A percentile compares a stretch with the other conserved stretches of the same genome.
phyloP scores from a whole-genome alignment of 92 coral and sea anemone species.

The Paramuricea clavata region DNA sequence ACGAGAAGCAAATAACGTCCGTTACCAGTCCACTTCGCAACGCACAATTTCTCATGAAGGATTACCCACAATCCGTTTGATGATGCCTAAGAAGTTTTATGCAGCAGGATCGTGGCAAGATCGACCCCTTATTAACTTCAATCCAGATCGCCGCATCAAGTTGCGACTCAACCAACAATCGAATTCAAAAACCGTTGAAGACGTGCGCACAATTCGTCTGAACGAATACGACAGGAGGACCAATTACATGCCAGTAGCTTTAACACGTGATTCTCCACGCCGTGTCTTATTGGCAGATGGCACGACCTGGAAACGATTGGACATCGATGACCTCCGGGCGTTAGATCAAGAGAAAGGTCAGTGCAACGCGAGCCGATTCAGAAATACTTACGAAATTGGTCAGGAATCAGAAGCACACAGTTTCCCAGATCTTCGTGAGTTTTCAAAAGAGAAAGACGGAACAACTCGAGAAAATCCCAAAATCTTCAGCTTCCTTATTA shows the following conservation, averaged over 20 bases:
- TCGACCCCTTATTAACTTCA: slow-evolving; percentile 36
- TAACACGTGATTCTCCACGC: slow-evolving; percentile 47
- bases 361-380: slow-evolving; percentile 22
- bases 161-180: slow-evolving; percentile 36
- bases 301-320: slow-evolving; percentile 44
- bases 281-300: slow-evolving; percentile 49
- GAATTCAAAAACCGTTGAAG: slow-evolving; percentile 32
- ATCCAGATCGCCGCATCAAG: slow-evolving; percentile 48
- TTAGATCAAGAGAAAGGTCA: slow-evolving; percentile 27
- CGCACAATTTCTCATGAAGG: background rate
- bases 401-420: slow-evolving; percentile 33
- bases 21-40: background rate
- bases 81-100: slow-evolving; percentile 45
- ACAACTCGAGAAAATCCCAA: slow-evolving; percentile 14
- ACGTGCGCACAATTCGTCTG: slow-evolving; percentile 45
- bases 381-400: slow-evolving; percentile 42
- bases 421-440: slow-evolving; percentile 45
- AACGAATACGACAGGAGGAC: slow-evolving; percentile 29
- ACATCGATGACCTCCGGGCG: slow-evolving; percentile 10
- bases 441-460: slow-evolving; percentile 38
- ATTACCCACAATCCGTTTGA: slow-evolving; percentile 45
- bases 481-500: slow-evolving; percentile 38
- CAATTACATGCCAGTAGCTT: slow-evolving; percentile 44
- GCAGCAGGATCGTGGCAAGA: slow-evolving; percentile 30
- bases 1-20: slow-evolving; percentile 15